Percentiles rank a stretch among this genome's conserved stretches.
Conservation (phyloP, 2,888 invertebrate genomes). For the Aphidoletes aphidimyza region DNA sequence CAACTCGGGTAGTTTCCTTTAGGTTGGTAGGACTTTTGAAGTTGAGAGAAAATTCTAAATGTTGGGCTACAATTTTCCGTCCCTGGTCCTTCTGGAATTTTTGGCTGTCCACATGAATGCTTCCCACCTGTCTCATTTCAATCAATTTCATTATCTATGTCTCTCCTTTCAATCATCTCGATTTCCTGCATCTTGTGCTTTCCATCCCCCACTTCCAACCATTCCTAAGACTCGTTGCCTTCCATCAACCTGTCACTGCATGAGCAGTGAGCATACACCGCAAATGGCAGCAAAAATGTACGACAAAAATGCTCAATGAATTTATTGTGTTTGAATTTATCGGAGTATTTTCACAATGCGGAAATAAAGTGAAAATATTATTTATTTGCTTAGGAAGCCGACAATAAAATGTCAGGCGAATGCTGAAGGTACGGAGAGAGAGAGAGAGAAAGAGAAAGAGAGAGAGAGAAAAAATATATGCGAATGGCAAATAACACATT, state of each 20-base stretch:
- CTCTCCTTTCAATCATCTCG: constrained; percentile 19
- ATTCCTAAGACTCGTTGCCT: too few relatives aligned
- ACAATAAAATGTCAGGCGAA: neutral
- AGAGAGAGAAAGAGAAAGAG: neutral
- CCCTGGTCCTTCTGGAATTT: too few relatives aligned
- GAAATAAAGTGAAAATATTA: constrained; percentile 49
- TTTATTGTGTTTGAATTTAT: constrained; percentile 22
- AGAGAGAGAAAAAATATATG: too few relatives aligned
- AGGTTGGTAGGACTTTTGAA: too few relatives aligned
- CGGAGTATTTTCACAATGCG: constrained; percentile 5
- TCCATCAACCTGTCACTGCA: too few relatives aligned
- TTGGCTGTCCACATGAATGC: too few relatives aligned
- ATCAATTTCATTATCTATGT: constrained; percentile 15
- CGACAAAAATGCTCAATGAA: constrained; percentile 18
- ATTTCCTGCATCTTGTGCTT: too few relatives aligned
- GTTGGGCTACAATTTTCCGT: too few relatives aligned
- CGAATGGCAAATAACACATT: constrained; percentile 14
- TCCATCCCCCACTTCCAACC: too few relatives aligned
- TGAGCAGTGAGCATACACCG: neutral
- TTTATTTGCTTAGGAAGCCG: constrained; percentile 21
- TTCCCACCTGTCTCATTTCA: neutral
- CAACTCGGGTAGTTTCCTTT: too few relatives aligned
- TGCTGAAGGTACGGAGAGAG: neutral
- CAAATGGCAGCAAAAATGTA: neutral
- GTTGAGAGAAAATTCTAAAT: too few relatives aligned